Percentiles rank a stretch among this genome's conserved stretches.
These are phyloP conservation scores for Uropetala carovei DNA, from an alignment of 2,888 invertebrate genomes.

Conservation along the genomic window DNA sequence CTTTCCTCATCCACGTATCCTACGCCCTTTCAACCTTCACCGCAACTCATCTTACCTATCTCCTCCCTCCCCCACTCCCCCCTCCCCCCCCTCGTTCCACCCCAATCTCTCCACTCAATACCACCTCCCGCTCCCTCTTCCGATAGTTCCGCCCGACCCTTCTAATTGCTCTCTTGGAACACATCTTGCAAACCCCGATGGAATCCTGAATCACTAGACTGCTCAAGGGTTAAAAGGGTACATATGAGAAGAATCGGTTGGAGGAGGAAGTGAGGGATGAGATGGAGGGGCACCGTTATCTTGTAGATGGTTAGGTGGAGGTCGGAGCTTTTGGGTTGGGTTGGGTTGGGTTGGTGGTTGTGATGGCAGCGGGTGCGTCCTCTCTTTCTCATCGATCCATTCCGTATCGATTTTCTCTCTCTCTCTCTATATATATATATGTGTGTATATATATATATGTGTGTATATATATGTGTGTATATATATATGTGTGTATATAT, in stretches of 20 bases:
- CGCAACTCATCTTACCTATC: not conserved
- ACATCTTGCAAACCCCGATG: conserved; percentile 21
- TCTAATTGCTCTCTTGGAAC: conserved; percentile 36
- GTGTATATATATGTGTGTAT: not conserved
- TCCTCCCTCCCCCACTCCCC: not conserved
- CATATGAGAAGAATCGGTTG: not conserved
- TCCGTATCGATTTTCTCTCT: not conserved
- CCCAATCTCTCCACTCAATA: not conserved
- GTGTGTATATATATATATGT: not conserved
- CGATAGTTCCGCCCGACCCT: not conserved
- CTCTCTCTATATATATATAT: not conserved
- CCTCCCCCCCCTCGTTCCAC: not conserved
- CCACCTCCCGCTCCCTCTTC: not conserved
- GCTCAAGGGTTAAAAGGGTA: not conserved
- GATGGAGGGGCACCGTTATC: not conserved
- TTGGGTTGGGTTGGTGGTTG: not conserved
- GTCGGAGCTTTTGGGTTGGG: too few species aligned
- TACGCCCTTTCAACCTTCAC: not conserved
- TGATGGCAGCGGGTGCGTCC: not conserved
- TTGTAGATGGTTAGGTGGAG: not conserved
- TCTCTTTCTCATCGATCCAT: not conserved
- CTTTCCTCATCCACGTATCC: not conserved
- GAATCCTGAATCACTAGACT: conserved; percentile 16
- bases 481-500: not conserved
- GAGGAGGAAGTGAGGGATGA: not conserved